These are phyloP conservation scores for Volucella zonaria DNA, from an alignment of 2,888 invertebrate genomes.

Conservation along the genomic window DNA sequence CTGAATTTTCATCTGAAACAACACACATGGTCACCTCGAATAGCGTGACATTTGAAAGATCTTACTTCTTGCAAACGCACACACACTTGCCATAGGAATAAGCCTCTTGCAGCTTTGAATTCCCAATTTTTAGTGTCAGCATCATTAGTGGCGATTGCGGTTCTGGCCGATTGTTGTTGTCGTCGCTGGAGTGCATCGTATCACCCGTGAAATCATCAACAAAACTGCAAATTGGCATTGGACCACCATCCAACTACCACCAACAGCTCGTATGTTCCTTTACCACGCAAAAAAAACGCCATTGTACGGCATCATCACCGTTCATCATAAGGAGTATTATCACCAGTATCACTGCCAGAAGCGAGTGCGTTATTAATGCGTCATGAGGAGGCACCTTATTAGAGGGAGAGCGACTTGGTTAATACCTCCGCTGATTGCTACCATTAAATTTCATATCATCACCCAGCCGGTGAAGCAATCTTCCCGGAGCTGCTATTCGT, in stretches of 20 bases:
- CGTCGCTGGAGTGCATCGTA: constrained; percentile 32
- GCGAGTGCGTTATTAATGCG: constrained; percentile 72
- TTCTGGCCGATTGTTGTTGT: constrained; percentile 12
- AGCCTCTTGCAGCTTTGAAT: constrained; percentile 6
- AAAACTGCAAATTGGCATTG: constrained; percentile 71
- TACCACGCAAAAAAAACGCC: neutral
- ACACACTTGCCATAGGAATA: neutral
- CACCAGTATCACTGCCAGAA: constrained; percentile 57
- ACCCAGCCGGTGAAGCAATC: neutral
- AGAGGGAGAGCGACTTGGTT: constrained; percentile 62
- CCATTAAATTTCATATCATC: constrained; percentile 68
- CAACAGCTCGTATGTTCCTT: neutral
- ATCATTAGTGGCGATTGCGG: constrained; percentile 66
- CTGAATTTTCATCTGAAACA: neutral
- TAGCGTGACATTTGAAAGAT: constrained; percentile 38
- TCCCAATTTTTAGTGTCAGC: constrained; percentile 57
- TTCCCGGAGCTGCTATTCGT: too few species aligned
- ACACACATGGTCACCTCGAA: constrained; percentile 27
- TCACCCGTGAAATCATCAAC: constrained; percentile 63
- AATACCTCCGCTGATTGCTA: constrained; percentile 65
- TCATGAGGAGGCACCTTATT: constrained; percentile 73
- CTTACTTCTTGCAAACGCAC: constrained; percentile 20
- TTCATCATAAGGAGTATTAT: constrained; percentile 66
- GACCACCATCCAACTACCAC: constrained; percentile 41
- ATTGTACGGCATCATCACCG: constrained; percentile 42